phyloP scores from a whole-genome alignment of 2,888 invertebrate genomes.

The Watsonalla binaria region DNA sequence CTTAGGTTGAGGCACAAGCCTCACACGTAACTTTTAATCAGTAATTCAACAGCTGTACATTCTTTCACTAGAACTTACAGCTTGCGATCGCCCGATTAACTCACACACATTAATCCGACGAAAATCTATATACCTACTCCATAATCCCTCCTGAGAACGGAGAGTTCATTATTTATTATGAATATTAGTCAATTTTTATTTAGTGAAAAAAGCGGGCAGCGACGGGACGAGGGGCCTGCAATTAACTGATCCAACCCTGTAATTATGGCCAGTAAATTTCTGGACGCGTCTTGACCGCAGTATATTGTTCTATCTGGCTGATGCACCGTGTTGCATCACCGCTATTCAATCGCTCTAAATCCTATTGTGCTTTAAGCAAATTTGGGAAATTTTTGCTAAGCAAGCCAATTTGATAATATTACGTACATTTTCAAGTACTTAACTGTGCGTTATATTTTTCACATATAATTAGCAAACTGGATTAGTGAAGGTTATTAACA shows the following conservation, averaged over 20 bases:
- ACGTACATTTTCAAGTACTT: too few species aligned
- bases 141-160: conserved; percentile 64
- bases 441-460: too few species aligned
- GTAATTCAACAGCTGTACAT: neutral
- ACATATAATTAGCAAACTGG: conserved; percentile 3
- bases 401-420: too few species aligned
- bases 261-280: conserved; percentile 92
- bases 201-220: conserved; percentile 71
- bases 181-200: conserved; percentile 79
- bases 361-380: conserved; percentile 13
- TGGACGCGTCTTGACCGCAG: conserved; percentile 79
- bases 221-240: conserved; percentile 78
- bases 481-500: conserved; percentile 8
- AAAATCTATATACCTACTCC: conserved; percentile 56
- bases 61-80: conserved; percentile 7
- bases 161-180: conserved; percentile 78
- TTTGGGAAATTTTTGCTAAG: conserved; percentile 9
- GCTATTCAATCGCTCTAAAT: conserved; percentile 1
- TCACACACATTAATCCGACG: conserved; percentile 58
- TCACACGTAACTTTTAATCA: too few species aligned
- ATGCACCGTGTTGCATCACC: conserved; percentile 59
- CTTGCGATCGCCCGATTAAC: conserved; percentile 45
- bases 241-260: conserved; percentile 90
- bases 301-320: conserved; percentile 71
- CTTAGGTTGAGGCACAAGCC: too few species aligned